These are phyloP conservation scores for Cephus sareptanus DNA, from an alignment of 2,888 invertebrate species.

Conservation along the genomic window DNA sequence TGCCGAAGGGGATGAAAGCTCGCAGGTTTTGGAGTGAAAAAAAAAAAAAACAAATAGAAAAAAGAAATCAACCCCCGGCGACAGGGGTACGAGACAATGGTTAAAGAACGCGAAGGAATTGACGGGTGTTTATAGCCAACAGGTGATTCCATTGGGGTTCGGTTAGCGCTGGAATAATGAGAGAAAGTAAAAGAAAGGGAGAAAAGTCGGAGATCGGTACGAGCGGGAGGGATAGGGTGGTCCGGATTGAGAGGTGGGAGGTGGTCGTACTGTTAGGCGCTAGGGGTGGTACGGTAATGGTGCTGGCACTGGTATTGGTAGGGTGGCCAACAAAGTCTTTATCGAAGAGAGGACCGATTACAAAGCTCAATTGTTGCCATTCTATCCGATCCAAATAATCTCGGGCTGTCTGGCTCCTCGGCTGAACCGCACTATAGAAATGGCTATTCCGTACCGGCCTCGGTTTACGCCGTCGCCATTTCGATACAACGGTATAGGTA, in stretches of 20 bases:
- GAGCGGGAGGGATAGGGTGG: slow-evolving; percentile 11
- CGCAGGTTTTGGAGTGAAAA: no score
- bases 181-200: slow-evolving; percentile 40
- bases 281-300: slow-evolving; percentile 17
- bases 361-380: slow-evolving; percentile 53
- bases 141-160: slow-evolving; percentile 53
- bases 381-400: slow-evolving; percentile 50
- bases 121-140: slow-evolving; percentile 50
- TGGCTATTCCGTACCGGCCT: background rate
- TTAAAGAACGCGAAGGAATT: slow-evolving; percentile 33
- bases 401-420: slow-evolving; percentile 9
- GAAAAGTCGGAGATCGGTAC: slow-evolving; percentile 1
- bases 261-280: background rate
- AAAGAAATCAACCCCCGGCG: no score
- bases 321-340: slow-evolving; percentile 54
- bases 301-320: slow-evolving; percentile 29
- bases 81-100: background rate
- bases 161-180: slow-evolving; percentile 50
- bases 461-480: background rate
- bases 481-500: background rate
- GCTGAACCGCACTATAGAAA: slow-evolving; percentile 15
- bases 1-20: no score
- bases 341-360: slow-evolving; percentile 51
- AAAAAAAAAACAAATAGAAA: no score
- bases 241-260: slow-evolving; percentile 37